These are phyloP conservation scores for Drosophila recens DNA, from an alignment of 2,888 invertebrate species.

Conservation along the genomic window DNA sequence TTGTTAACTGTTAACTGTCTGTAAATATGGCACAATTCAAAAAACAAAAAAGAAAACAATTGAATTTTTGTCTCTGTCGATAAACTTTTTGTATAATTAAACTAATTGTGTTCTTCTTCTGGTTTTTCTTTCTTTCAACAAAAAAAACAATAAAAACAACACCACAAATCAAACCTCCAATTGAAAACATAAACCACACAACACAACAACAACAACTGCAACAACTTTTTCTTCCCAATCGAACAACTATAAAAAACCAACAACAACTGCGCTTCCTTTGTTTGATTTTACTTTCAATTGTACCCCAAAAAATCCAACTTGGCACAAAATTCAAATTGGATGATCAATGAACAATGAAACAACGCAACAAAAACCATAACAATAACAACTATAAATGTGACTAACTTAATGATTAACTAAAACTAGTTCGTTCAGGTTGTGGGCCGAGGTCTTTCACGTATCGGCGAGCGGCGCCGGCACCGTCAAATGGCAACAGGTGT, in stretches of 20 bases:
- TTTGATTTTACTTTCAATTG: slow-evolving; percentile 56
- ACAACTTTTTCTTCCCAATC: slow-evolving; percentile 59
- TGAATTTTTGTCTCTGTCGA: slow-evolving; percentile 70
- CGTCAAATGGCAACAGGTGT: slow-evolving; percentile 98
- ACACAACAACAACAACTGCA: slow-evolving; percentile 48
- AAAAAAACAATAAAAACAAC: slow-evolving; percentile 36
- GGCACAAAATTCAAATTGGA: slow-evolving; percentile 57
- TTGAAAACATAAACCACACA: slow-evolving; percentile 45
- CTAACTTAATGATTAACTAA: slow-evolving; percentile 68
- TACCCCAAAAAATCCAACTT: slow-evolving; percentile 26
- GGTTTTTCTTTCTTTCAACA: slow-evolving; percentile 70
- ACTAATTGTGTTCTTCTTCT: slow-evolving; percentile 75
- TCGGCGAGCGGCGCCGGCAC: slow-evolving; percentile 96
- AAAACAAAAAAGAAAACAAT: slow-evolving; percentile 51
- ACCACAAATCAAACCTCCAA: slow-evolving; percentile 41
- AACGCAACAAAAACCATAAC: slow-evolving; percentile 14
- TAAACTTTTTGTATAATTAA: slow-evolving; percentile 66
- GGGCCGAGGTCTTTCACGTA: slow-evolving; percentile 99
- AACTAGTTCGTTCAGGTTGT: slow-evolving; percentile 90
- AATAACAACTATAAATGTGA: slow-evolving; percentile 23
- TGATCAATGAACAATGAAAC: slow-evolving; percentile 34
- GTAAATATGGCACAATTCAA: slow-evolving; percentile 38
- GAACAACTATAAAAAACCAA: slow-evolving; percentile 53
- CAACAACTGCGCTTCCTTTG: slow-evolving; percentile 48
- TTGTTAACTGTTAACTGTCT: slow-evolving; percentile 48